These are phyloP conservation scores for Toxotes jaculatrix DNA, from an alignment of 2,113 vertebrate genomes.

Conservation along the genomic window DNA sequence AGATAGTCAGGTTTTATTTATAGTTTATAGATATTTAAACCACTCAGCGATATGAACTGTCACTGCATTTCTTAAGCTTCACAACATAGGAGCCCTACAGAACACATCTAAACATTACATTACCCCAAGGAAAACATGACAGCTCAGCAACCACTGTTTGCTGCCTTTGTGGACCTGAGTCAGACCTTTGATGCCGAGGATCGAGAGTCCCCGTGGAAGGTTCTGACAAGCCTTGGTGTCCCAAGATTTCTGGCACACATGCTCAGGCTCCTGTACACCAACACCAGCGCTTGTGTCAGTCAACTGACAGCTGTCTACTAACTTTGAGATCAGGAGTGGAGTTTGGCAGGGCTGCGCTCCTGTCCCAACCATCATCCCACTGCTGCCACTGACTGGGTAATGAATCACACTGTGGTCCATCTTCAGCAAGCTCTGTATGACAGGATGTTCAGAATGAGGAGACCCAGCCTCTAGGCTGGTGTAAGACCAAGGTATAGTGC, in stretches of 20 bases:
- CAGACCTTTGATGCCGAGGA: no score
- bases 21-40: constrained; percentile 3
- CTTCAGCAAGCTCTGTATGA: no score
- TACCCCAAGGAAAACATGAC: no score
- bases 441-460: no score
- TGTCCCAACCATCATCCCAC: no score
- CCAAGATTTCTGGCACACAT: background rate
- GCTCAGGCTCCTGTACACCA: background rate
- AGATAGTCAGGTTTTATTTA: background rate
- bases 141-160: background rate
- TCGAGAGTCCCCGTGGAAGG: background rate
- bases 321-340: background rate
- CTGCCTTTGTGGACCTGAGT: background rate
- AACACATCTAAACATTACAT: no score
- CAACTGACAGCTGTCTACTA: background rate
- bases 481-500: no score
- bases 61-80: background rate
- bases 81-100: background rate
- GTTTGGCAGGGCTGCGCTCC: background rate
- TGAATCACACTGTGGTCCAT: no score
- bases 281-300: no score
- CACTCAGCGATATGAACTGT: background rate
- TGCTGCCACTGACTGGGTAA: no score
- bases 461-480: no score
- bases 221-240: background rate